A percentile compares a stretch with the other conserved stretches of the same genome.
Conservation (phyloP, 2,888 invertebrate genomes). For the Drosophila neotestacea region DNA sequence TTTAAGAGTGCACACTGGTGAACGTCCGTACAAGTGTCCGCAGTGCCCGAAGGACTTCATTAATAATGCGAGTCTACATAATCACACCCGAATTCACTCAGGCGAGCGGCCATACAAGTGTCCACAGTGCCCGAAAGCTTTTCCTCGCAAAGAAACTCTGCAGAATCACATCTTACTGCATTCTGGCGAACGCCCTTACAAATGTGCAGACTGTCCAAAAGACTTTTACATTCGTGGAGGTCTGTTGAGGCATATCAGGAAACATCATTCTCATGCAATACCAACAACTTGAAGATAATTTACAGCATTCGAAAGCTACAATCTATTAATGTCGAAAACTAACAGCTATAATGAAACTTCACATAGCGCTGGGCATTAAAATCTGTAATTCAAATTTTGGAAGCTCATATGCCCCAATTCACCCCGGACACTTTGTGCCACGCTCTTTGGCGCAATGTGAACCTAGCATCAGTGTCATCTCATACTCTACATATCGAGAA, state of each 20-base stretch:
- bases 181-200: conserved; percentile 19
- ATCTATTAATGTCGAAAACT: too few species aligned
- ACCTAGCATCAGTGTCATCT: too few species aligned
- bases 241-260: conserved; percentile 5
- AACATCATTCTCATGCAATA: conserved; percentile 1
- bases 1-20: conserved; percentile 11
- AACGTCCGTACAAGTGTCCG: conserved; percentile 3
- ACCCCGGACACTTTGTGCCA: too few species aligned
- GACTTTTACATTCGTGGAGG: conserved; percentile 7
- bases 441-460: too few species aligned
- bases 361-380: too few species aligned
- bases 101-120: conserved; percentile 11
- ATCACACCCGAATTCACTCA: conserved; percentile 9
- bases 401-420: too few species aligned
- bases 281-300: too few species aligned
- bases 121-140: conserved; percentile 7
- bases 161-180: conserved; percentile 19
- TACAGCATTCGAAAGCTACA: too few species aligned
- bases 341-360: too few species aligned
- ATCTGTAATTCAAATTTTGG: too few species aligned
- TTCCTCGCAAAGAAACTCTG: conserved; percentile 15
- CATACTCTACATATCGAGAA: too few species aligned
- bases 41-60: conserved; percentile 5
- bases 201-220: conserved; percentile 17
- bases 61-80: neutral